A percentile compares a stretch with the other conserved stretches of the same genome.
Conservation (phyloP, 1,140 invertebrate species). For the Diachasma alloeum region DNA sequence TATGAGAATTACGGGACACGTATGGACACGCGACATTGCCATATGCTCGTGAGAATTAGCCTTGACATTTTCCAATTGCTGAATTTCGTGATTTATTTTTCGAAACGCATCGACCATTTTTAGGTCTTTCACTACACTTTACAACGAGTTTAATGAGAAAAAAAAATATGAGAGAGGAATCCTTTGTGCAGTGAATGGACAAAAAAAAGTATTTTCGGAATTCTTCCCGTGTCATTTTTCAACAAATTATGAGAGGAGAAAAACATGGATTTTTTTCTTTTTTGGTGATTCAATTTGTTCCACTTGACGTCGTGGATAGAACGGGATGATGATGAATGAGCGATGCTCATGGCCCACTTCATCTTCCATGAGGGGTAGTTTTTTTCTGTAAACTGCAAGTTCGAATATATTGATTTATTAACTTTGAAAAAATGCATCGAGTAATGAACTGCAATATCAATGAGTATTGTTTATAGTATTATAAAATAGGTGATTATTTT, state of each 20-base stretch:
- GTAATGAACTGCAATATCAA: too few species aligned
- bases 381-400: not conserved
- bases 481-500: too few species aligned
- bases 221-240: not conserved
- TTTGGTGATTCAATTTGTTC: not conserved
- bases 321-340: not conserved
- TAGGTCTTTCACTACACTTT: not conserved
- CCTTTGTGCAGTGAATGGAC: too few species aligned
- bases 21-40: slow-evolving; percentile 20
- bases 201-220: not conserved
- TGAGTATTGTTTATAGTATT: too few species aligned
- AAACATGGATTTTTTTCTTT: not conserved
- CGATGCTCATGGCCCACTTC: not conserved
- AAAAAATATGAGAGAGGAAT: too few species aligned
- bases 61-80: slow-evolving; percentile 18
- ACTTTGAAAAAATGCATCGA: not conserved
- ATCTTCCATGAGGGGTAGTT: not conserved
- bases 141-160: not conserved
- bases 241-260: not conserved
- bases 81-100: slow-evolving; percentile 7
- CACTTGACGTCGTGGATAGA: not conserved
- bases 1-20: not conserved
- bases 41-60: slow-evolving; percentile 22
- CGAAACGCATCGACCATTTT: not conserved
- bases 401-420: not conserved